Base-by-base conservation (phyloP, 2,888 invertebrate genomes). In the Oxyscelio sp. region DNA sequence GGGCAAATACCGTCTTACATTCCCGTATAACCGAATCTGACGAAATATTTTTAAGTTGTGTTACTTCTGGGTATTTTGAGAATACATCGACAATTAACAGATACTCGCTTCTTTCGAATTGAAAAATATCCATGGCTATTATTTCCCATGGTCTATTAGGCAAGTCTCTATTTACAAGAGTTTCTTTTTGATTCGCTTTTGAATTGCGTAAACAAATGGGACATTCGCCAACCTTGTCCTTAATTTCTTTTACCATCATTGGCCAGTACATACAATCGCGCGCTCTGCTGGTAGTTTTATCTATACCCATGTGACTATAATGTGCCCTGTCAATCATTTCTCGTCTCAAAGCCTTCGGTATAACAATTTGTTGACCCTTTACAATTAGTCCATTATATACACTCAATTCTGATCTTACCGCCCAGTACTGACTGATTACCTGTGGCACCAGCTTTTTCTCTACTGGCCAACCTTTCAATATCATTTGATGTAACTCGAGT, bases 1-100 rank as follows among this genome's bases (percentile, higher is more conserved):
- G 56, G 19, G 89, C 81, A 79, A 90, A 89, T 21, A 83, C 68
- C 15, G 70, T 38, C 83, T 90, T 89, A 17, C 86, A 52, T 63
- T 77, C 61, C 21, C 73, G 43, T 48, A 89, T 87, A 58, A 89
- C 61, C 24, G 71, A 65, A 38, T 34, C 43, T n/a, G 78, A 50
- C n/a, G 88, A 88, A n/a, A 81, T 85, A 40, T 65, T 68, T 9
- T 80, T 80, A 43, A 89, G 45, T 45, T 58, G 19, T 9, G 71
- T 56, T 8, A 89, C 31, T 87, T 90, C 90, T 4, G 87, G 85
- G 85, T 65, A 89, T 82, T 87, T 90, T n/a, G 88, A 88, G 79
- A 85, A 90, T 13, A 73, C 54, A 81, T 89, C 88, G 8, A 87
- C 86, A 27, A 89, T 68, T 24, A 90, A 59, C n/a, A 90, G 61